These are phyloP conservation scores for Sphaeridia pumilis DNA, from an alignment of 2,888 invertebrate genomes.

Conservation along the genomic window DNA sequence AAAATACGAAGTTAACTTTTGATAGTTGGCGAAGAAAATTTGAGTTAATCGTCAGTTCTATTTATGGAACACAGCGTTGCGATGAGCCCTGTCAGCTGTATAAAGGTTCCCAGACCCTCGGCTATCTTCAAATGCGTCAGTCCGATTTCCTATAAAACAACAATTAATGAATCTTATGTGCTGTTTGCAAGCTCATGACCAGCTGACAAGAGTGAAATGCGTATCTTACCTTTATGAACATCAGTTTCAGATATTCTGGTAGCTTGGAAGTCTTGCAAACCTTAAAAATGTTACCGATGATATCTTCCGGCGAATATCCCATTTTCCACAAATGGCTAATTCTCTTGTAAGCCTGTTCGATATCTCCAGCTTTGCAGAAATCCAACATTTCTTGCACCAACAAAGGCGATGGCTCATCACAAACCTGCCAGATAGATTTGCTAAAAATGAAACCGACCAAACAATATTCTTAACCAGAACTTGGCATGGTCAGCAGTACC, in stretches of 20 bases:
- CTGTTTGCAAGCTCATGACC: no score
- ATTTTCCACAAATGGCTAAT: constrained; percentile 79
- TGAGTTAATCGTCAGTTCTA: background rate
- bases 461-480: background rate
- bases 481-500: constrained; percentile 42
- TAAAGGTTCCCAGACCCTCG: constrained; percentile 71
- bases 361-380: constrained; percentile 64
- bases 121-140: constrained; percentile 78
- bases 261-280: constrained; percentile 78
- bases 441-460: constrained; percentile 2
- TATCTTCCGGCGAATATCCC: constrained; percentile 95
- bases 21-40: no score
- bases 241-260: constrained; percentile 67
- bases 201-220: constrained; percentile 8
- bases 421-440: constrained; percentile 51
- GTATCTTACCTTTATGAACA: constrained; percentile 58
- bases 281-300: constrained; percentile 86
- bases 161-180: constrained; percentile 4
- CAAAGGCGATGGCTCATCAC: constrained; percentile 93
- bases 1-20: no score
- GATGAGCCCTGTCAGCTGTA: constrained; percentile 83
- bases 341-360: constrained; percentile 75
- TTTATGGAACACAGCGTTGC: constrained; percentile 53
- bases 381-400: constrained; percentile 82
- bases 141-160: constrained; percentile 64